phyloP scores from a whole-genome alignment of 2,888 invertebrate species.

The Latheticus oryzae region DNA sequence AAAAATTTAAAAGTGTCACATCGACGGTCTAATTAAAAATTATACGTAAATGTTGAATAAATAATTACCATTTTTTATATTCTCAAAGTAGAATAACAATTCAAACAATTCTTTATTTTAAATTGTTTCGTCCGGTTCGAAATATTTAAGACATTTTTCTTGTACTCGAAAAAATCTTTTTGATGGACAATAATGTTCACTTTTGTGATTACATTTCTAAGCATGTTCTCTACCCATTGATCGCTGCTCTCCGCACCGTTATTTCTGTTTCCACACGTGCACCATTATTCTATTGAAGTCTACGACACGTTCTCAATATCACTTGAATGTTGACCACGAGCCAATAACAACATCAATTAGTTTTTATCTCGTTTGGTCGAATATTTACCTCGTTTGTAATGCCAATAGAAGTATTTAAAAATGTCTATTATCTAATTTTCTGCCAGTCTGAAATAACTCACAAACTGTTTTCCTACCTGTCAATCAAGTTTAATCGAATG shows the following conservation, averaged over 20 bases:
- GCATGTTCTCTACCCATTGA: constrained; percentile 23
- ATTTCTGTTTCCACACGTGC: constrained; percentile 27
- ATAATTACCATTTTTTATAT: too few species aligned
- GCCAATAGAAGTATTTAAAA: constrained; percentile 18
- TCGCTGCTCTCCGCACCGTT: constrained; percentile 12
- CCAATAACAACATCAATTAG: constrained; percentile 35
- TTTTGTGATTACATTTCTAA: constrained; percentile 13
- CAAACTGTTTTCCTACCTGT: constrained; percentile 35
- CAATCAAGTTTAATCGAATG: constrained; percentile 34
- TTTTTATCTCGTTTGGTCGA: constrained; percentile 22
- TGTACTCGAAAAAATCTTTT: neutral
- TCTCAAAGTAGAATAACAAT: too few species aligned
- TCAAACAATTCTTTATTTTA: too few species aligned
- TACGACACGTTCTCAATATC: constrained; percentile 30
- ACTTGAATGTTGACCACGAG: constrained; percentile 16
- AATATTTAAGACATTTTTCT: neutral
- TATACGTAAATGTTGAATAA: too few species aligned
- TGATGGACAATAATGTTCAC: neutral
- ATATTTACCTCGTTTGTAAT: constrained; percentile 4
- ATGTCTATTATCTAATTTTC: constrained; percentile 31
- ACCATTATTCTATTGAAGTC: constrained; percentile 28
- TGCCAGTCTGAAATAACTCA: constrained; percentile 26
- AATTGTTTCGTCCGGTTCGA: too few species aligned
- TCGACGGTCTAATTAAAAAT: too few species aligned
- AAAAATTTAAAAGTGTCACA: too few species aligned